These are phyloP conservation scores for Drosophila kuntzei DNA, from an alignment of 2,888 invertebrate species.

Conservation along the genomic window DNA sequence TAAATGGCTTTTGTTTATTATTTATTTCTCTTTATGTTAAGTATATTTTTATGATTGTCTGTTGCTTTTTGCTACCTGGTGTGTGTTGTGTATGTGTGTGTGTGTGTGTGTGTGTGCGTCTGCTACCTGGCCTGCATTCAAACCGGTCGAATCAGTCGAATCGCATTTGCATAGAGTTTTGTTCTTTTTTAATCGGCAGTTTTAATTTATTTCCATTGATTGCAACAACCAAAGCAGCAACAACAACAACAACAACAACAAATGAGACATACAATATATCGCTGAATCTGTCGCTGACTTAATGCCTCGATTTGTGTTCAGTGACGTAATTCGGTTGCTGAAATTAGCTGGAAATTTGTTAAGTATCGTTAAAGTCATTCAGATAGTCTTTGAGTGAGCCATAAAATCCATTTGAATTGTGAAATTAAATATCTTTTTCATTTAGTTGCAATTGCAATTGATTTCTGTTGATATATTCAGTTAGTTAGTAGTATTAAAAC, in stretches of 20 bases:
- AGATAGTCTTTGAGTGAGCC: slow-evolving; percentile 7
- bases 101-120: slow-evolving; percentile 31
- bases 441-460: slow-evolving; percentile 14
- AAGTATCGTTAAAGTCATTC: slow-evolving; percentile 24
- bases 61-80: slow-evolving; percentile 12
- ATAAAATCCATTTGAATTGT: slow-evolving; percentile 39
- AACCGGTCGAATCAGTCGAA: slow-evolving; percentile 65
- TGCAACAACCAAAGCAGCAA: slow-evolving; percentile 56
- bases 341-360: slow-evolving; percentile 66
- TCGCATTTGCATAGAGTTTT: slow-evolving; percentile 75
- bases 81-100: slow-evolving; percentile 19
- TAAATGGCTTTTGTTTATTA: slow-evolving; percentile 49
- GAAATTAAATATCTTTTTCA: slow-evolving; percentile 36
- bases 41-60: slow-evolving; percentile 14
- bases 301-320: slow-evolving; percentile 51
- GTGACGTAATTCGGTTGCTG: slow-evolving; percentile 72
- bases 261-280: slow-evolving; percentile 36
- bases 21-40: slow-evolving; percentile 21
- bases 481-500: neutral
- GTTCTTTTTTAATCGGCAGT: slow-evolving; percentile 71
- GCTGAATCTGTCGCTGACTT: slow-evolving; percentile 44
- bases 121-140: slow-evolving; percentile 67
- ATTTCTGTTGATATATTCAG: neutral
- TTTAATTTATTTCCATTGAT: slow-evolving; percentile 77
- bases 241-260: slow-evolving; percentile 45